phyloP scores from a whole-genome alignment of 1,140 invertebrate genomes.

The Heterodera schachtii region DNA sequence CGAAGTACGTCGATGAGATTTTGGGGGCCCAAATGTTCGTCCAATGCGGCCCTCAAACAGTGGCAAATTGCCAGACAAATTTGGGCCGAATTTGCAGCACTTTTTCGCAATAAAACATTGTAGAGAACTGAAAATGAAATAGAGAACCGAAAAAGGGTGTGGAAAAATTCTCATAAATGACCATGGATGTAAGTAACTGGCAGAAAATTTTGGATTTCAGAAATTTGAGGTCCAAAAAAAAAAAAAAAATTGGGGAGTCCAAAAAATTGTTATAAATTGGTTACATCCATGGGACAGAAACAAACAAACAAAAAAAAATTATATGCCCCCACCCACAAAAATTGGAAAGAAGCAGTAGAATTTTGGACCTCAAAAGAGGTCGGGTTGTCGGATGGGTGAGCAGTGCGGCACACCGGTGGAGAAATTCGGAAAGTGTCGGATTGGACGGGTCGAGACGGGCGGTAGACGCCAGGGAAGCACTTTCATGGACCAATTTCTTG shows the following conservation, averaged over 20 bases:
- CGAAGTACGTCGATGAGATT: constrained; percentile 43
- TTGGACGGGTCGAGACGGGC: constrained; percentile 22
- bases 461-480: not conserved
- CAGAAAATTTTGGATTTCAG: no score
- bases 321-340: constrained; percentile 20
- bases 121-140: not conserved
- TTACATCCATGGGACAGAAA: no score
- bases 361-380: constrained; percentile 28
- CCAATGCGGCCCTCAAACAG: constrained; percentile 25
- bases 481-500: constrained; percentile 14
- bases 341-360: constrained; percentile 39
- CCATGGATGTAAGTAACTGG: no score
- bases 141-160: not conserved
- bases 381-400: constrained; percentile 8
- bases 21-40: constrained; percentile 46
- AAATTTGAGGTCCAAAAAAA: no score
- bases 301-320: no score
- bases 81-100: constrained; percentile 15
- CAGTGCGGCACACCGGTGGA: constrained; percentile 25
- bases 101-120: constrained; percentile 12
- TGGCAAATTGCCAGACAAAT: constrained; percentile 41
- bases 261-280: not conserved
- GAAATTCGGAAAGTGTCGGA: constrained; percentile 27
- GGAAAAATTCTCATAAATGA: no score
- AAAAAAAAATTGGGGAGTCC: not conserved